Evolutionary conservation across 1,140 invertebrate genomes (phyloP), one percentile per base, ranked within the genome.

Genomic region (Ectropis grisescens): DNA sequence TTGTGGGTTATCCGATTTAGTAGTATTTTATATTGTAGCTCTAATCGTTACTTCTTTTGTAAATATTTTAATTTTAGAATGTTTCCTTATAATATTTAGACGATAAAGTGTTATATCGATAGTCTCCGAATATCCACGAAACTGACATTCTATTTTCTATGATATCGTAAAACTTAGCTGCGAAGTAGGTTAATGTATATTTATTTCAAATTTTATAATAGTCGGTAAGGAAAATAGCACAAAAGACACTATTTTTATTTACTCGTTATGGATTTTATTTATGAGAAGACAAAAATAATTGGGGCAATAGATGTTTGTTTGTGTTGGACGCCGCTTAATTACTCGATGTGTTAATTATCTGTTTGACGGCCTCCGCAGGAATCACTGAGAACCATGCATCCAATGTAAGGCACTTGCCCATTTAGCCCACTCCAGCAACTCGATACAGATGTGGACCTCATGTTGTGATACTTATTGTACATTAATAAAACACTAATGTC

Each of bases 201-300:
- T 67, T 68, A 67, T 69, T 59, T 36, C 50, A 58, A 55, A 60
- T 62, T 60, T 56, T 58, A 55, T 58, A 43, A 47, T 71, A 65
- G 55, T 46, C 41, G 31, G 29, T 58, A 54, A 58, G 40, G 29
- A 37, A 16, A 29, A 52, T 60, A 68, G 69, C 74, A 79, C 70
- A 76, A 79, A 79, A 75, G 65, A 79, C 71, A 72, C 59, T 71
- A 62, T 58, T 66, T n/a, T 74, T 72, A 67, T 75, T 74, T 71
- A 68, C 57, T 64, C 41, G 40, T 53, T 47, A 64, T 41, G 52
- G 42, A 50, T 48, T 65, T 62, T 71, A 68, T 74, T 68, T 66
- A 69, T 70, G 44, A 31, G 52, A 53, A 38, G 29, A 39, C 36
- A 27, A 27, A 38, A 46, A 37, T 38, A 44, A 50, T 62, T 50